Evolutionary conservation across 2,113 vertebrate genomes (phyloP), one percentile per base, ranked within the genome.

Genomic region (Monopterus albus): DNA sequence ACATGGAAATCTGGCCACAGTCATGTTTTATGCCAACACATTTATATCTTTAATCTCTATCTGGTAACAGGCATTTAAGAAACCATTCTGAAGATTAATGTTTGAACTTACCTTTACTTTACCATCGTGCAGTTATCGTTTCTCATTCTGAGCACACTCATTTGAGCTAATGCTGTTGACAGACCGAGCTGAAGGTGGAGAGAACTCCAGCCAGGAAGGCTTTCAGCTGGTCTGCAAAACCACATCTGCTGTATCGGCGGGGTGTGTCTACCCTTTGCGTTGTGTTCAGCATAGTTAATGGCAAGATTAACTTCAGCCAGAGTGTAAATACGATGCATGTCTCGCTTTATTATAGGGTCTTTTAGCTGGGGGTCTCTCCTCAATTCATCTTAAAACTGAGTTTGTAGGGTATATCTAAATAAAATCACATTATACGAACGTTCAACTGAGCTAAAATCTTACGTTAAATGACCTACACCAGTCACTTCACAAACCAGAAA

Each of bases 51-150:
- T 62, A 70, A 55, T 63, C 31, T 46, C 21, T 53, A 74, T 52
- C 71, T 83, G 74, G 64, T 72, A 64, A 43, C 65, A 18, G 46
- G 10, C 20, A 0, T 73, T 51, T 60, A 80, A 42, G 1, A 43
- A 35, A 58, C 17, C 51, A 33, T 21, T 13, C 66, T 55, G 73
- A 36, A 78, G 64, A 83, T 56, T 39, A 33, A 68, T 13, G 46
- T 18, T 62, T 70, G 7, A 17, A 10, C 50, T 42, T 46, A 56
- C 75, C 75, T 87, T 82, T 71, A 53, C 84, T 72, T 43, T 56
- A 46, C 20, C 70, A 74, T 74, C 66, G 46, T 20, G 58, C 69
- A 70, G 50, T 86, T 45, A 84, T 78, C 33, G 47, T 36, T 33
- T 61, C 49, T 59, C 61, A 42, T 79, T 62, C 20, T 21, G 33